Evolutionary conservation across 2,888 invertebrate species (phyloP).

Genomic region (Rotaria socialis): DNA sequence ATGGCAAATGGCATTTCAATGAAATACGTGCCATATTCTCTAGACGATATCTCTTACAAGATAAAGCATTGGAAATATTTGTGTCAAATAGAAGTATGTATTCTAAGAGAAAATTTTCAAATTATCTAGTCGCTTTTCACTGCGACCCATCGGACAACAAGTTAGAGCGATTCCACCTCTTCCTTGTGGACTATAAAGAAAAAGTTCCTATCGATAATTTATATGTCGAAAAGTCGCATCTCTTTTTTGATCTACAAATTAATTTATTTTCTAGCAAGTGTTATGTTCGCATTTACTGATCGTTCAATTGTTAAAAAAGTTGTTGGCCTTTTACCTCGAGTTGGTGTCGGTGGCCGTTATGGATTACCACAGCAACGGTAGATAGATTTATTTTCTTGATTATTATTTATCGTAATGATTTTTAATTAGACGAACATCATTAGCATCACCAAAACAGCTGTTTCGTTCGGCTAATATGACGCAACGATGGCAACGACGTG

Average conservation of each 20-base stretch:
- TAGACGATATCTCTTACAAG: constrained; percentile 88
- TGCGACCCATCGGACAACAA: too few species aligned
- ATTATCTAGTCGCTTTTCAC: not conserved
- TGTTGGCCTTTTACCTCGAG: constrained; percentile 89
- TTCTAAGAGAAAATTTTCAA: not conserved
- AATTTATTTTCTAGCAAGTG: constrained; percentile 66
- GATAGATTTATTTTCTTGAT: not conserved
- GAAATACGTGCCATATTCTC: constrained; percentile 98
- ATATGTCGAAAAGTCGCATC: too few species aligned
- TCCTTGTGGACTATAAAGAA: too few species aligned
- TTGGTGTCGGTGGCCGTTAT: constrained; percentile 98
- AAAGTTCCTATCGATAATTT: too few species aligned
- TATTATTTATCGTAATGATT: not conserved
- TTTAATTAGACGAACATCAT: constrained; percentile 74
- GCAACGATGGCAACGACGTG: constrained; percentile 95
- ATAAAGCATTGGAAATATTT: constrained; percentile 91
- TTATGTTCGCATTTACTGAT: constrained; percentile 96
- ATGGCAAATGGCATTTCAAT: constrained; percentile 99
- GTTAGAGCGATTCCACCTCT: too few species aligned
- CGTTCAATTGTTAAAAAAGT: constrained; percentile 95
- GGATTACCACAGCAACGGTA: constrained; percentile 79
- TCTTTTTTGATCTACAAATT: too few species aligned
- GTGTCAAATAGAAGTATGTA: constrained; percentile 79
- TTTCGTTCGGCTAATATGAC: constrained; percentile 99
- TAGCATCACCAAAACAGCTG: constrained; percentile 96